A percentile compares a stretch with the other conserved stretches of the same genome.
Evolutionary conservation across 1,140 invertebrate species (phyloP).

Genomic region (Apis laboriosa): DNA sequence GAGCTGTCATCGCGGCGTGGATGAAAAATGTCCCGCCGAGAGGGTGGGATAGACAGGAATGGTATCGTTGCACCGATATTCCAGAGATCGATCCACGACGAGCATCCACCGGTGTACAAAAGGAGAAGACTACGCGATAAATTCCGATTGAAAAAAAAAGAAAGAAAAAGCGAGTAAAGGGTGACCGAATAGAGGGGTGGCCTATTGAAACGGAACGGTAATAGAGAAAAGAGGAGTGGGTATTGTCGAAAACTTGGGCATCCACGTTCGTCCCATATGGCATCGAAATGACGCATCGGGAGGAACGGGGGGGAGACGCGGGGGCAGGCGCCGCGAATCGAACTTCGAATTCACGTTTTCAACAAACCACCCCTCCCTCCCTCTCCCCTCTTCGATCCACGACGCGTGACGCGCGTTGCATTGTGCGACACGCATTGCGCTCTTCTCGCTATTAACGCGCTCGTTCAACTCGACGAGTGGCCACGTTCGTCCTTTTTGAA

Average conservation of each 20-base stretch:
- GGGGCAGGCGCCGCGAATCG: conserved; percentile 27
- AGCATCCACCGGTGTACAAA: conserved; percentile 15
- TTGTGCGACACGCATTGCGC: conserved; percentile 59
- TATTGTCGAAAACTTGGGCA: conserved; percentile 62
- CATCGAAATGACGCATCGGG: conserved; percentile 65
- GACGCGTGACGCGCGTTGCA: conserved; percentile 48
- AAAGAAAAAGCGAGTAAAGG: neutral
- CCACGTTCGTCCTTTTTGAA: conserved; percentile 56
- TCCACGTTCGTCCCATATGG: conserved; percentile 64
- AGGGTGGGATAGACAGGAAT: neutral
- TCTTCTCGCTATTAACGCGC: conserved; percentile 57
- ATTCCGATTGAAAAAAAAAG: conserved; percentile 29
- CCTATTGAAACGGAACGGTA: conserved; percentile 42
- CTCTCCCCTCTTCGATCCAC: neutral
- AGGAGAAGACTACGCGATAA: conserved; percentile 31
- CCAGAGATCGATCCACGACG: conserved; percentile 17
- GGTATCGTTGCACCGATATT: conserved; percentile 5
- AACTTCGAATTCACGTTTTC: conserved; percentile 45
- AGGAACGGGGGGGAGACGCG: conserved; percentile 36
- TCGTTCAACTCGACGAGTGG: conserved; percentile 48
- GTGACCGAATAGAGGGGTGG: neutral
- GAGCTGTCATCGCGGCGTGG: neutral
- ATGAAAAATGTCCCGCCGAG: conserved; percentile 6
- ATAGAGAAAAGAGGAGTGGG: conserved; percentile 38
- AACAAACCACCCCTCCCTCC: neutral